Evolutionary conservation across 1,140 invertebrate species (phyloP), one percentile per base, ranked within the genome.

Genomic region (Magallana ariakensis): DNA sequence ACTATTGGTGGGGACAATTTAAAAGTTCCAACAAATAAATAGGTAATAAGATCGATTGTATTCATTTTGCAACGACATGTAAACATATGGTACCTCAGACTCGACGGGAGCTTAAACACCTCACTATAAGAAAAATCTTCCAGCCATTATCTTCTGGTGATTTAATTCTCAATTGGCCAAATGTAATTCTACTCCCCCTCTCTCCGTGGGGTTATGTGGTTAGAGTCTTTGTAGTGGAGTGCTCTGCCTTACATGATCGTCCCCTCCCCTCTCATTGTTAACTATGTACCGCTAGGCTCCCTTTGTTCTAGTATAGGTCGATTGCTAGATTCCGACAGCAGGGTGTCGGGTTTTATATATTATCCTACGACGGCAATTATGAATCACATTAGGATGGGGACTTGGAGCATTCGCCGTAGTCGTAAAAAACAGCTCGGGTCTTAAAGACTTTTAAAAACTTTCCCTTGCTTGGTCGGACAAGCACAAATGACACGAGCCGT

Each of bases 361-460:
- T 26, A 26, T 26, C 16, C 9, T 26, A 75, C 22, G 33, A 46
- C 33, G 11, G 66, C 7, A 26, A 13, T 46, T 46, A 46, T 2
- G 33, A 46, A 46, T 46, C 33, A 75, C 66, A 75, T 75, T 46
- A 75, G 33, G 22, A 75, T 26, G 22, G 66, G 10, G 22, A 22
- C 66, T 75, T 26, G 33, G 10, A 75, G 26, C 66, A 75, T 13
- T 26, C 22, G 66, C 22, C 8, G 9, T 26, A 33, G 66, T 75
- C 66, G 66, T 75, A 75, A 19, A 75, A 19, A 75, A 75, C 22
- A 60, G n/a, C 26, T 26, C 33, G 22, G 11, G 66, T 75, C 33
- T 75, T 26, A 75, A 75, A 75, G 66, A 75, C 66, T 75, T 75
- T 75, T 26, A 75, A 75, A 75, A 75, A 11, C 22, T 22, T 26